Evolutionary conservation across 64 coral and sea anemone species (phyloP), one percentile per base, ranked within the genome.

Genomic region (Acropora tenuis): DNA sequence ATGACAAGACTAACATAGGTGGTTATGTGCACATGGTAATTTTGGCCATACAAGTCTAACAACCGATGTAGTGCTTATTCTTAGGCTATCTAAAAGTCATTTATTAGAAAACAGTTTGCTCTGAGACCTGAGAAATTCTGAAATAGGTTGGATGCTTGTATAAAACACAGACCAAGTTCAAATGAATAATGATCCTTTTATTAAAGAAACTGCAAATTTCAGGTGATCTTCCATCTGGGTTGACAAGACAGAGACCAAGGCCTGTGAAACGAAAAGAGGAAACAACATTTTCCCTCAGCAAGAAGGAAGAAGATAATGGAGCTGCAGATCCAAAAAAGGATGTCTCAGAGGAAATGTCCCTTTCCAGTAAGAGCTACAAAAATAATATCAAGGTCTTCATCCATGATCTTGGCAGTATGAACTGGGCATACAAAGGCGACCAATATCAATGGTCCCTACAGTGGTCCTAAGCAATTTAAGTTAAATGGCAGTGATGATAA

Each of bases 211-310:
- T 72, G 13, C 44, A 20, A 87, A 76, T 82, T 55, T 15, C 43
- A 96, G 95, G 92, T 48, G 69, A 96, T 49, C 80, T 93, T 66
- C 61, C 65, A 57, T 96, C 95, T 88, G 95, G 92, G 11, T 52
- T 94, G 57, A 90, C 46, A 6, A 89, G 47, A 72, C 89, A 79
- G 48, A 94, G 87, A 58, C 79, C 79, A 90, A 84, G 75, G 15
- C 53, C 18, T 67, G 46, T 75, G 11, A 85, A 94, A 71, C 15
- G 55, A 10, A 65, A 94, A 85, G 83, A 76, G 71, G 78, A 80
- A 69, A 55, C 45, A 42, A 2, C 7, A 20, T 76, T 6, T 57
- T 42, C 8, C 57, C 66, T 48, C 59, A 41, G 60, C 30, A 3
- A 75, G 67, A 60, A 53, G 30, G 30, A 30, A 30, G 30, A 30